These are phyloP conservation scores for Sebastes elongatus DNA, from an alignment of 2,797 vertebrate species.

Conservation along the genomic window DNA sequence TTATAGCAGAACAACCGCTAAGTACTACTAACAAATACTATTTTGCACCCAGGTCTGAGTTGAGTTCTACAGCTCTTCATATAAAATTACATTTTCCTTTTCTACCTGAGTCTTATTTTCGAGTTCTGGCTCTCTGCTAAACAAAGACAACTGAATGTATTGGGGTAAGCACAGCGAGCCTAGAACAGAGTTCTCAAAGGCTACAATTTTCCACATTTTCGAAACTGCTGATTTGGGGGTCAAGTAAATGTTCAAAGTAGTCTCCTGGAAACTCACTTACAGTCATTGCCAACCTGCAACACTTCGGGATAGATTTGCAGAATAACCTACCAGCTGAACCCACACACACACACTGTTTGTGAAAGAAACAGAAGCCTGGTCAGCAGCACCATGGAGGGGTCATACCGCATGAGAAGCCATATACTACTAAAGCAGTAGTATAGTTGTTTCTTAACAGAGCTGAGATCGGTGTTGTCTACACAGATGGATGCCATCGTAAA, in stretches of 20 bases:
- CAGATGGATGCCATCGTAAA: slow-evolving; percentile 20
- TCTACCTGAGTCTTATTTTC: not conserved
- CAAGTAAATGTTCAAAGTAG: not conserved
- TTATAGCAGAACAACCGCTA: not conserved
- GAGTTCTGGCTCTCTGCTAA: not conserved
- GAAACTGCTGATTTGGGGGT: not conserved
- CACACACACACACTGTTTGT: not conserved
- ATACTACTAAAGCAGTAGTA: not conserved
- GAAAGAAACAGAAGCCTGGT: not conserved
- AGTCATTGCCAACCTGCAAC: not conserved
- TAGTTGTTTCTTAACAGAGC: not conserved
- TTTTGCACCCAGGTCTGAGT: not conserved
- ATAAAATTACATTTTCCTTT: slow-evolving; percentile 4
- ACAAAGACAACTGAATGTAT: not conserved
- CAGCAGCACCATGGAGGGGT: not conserved
- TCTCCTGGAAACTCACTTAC: not conserved
- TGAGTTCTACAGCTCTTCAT: not conserved
- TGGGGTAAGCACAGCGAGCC: not conserved
- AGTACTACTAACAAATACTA: not conserved
- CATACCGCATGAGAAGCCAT: not conserved
- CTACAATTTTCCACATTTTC: not conserved
- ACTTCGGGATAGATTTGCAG: not conserved
- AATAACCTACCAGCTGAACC: not conserved
- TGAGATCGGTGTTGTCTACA: not conserved
- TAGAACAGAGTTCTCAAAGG: not conserved